Evolutionary conservation across 2,797 vertebrate species (phyloP).

Genomic region (Manis pentadactyla): DNA sequence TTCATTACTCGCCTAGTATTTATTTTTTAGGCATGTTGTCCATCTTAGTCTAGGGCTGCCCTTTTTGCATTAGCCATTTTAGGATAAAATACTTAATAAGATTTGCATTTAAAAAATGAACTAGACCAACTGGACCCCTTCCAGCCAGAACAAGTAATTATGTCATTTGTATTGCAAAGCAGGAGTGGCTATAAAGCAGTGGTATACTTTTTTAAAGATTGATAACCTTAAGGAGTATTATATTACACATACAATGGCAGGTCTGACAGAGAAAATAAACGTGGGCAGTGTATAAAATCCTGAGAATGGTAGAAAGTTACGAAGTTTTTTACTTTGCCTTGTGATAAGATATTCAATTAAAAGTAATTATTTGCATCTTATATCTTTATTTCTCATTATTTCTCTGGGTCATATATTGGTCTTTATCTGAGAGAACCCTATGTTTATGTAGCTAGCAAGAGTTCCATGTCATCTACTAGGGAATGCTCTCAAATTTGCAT

Average conservation of each 20-base stretch:
- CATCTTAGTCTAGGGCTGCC: slow-evolving; percentile 85
- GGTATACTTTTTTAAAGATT: slow-evolving; percentile 86
- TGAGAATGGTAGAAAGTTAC: not conserved
- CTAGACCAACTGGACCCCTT: slow-evolving; percentile 86
- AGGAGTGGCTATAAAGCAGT: slow-evolving; percentile 85
- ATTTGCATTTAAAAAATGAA: slow-evolving; percentile 92
- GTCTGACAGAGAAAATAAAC: slow-evolving; percentile 75
- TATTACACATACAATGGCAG: slow-evolving; percentile 83
- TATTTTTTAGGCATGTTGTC: slow-evolving; percentile 86
- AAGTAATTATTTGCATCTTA: not conserved
- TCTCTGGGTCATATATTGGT: not conserved
- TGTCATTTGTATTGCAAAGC: slow-evolving; percentile 90
- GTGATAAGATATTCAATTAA: not conserved
- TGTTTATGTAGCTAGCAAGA: not conserved
- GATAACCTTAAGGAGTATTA: slow-evolving; percentile 84
- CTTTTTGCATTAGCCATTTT: slow-evolving; percentile 88
- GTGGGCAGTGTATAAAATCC: slow-evolving; percentile 74
- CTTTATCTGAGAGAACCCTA: not conserved
- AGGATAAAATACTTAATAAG: slow-evolving; percentile 90
- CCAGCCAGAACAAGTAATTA: slow-evolving; percentile 89
- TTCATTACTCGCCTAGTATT: slow-evolving; percentile 85
- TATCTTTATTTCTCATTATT: slow-evolving; percentile 1
- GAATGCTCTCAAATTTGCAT: not conserved
- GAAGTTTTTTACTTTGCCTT: slow-evolving; percentile 61
- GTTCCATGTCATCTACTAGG: too few species aligned